These are phyloP conservation scores for Melanotaenia boesemani DNA, from an alignment of 2,797 vertebrate species.

Conservation along the genomic window DNA sequence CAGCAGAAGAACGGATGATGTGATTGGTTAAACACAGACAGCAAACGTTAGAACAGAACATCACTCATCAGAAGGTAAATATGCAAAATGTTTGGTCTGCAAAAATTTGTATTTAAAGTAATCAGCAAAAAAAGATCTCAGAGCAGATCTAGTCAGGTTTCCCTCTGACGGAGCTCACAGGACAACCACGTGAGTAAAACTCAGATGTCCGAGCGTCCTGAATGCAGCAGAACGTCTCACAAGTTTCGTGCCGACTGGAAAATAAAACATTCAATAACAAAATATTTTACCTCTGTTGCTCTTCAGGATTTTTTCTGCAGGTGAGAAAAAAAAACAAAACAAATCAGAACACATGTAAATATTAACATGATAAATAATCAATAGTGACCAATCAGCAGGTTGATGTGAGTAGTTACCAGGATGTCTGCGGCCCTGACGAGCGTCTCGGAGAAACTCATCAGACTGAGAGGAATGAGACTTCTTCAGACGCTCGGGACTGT, in stretches of 20 bases:
- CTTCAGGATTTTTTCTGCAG: slow-evolving; percentile 81
- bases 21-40: slow-evolving; percentile 24
- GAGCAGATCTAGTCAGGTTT: no score
- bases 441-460: slow-evolving; percentile 66
- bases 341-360: neutral
- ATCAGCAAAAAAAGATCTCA: no score
- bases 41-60: neutral
- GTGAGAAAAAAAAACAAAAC: slow-evolving; percentile 14
- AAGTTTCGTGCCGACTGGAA: neutral
- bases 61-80: neutral
- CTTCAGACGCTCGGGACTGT: slow-evolving; percentile 89
- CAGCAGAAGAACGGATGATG: slow-evolving; percentile 8
- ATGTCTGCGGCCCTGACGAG: slow-evolving; percentile 80
- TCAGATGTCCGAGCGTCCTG: no score
- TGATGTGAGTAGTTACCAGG: slow-evolving; percentile 74
- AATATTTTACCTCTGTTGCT: slow-evolving; percentile 61
- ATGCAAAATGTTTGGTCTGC: no score
- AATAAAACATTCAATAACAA: neutral
- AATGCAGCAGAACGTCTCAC: no score
- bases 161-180: no score
- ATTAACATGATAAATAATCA: neutral
- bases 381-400: neutral
- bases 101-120: no score
- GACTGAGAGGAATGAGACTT: slow-evolving; percentile 83
- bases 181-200: no score